Conservation (phyloP, 2,113 vertebrate genomes). For the Suricata suricatta region DNA sequence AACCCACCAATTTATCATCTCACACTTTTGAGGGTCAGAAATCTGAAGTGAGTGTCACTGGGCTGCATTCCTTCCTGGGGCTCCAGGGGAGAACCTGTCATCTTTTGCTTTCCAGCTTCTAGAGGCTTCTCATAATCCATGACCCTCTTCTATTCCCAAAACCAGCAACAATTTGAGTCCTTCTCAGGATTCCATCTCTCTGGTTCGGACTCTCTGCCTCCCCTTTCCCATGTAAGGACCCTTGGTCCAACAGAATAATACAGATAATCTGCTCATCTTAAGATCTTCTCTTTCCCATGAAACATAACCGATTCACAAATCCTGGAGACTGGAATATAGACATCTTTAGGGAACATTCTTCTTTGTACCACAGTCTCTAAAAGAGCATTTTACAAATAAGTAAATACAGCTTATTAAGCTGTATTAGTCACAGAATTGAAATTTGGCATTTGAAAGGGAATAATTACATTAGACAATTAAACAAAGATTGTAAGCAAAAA, state of each 20-base stretch:
- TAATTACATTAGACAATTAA: constrained; percentile 16
- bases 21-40: not conserved
- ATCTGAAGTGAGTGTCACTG: not conserved
- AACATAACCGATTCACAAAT: not conserved
- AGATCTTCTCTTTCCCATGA: not conserved
- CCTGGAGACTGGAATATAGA: not conserved
- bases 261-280: not conserved
- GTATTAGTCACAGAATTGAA: not conserved
- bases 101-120: not conserved
- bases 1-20: not conserved
- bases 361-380: not conserved
- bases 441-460: constrained; percentile 25
- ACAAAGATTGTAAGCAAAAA: not conserved
- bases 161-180: not conserved
- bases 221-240: not conserved
- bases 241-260: not conserved
- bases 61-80: not conserved
- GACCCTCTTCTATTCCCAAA: not conserved
- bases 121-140: not conserved
- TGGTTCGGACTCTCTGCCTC: not conserved
- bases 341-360: not conserved
- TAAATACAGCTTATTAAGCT: not conserved
- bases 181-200: not conserved
- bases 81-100: not conserved
- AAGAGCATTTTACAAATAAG: not conserved